phyloP scores from a whole-genome alignment of 2,888 invertebrate species.

The Tenthredo distinguenda region DNA sequence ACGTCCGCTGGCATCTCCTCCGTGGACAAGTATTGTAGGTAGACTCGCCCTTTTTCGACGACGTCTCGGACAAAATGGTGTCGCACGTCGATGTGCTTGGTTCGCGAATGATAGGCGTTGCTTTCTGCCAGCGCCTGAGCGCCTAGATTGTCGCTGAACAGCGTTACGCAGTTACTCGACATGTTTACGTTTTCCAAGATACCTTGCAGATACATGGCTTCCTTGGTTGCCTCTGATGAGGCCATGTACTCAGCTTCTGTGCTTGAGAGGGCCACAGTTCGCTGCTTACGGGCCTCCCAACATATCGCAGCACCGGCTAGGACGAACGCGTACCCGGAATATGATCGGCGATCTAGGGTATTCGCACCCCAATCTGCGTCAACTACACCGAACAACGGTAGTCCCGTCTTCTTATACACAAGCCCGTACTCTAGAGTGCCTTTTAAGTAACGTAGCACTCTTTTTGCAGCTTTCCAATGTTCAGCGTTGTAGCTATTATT shows the following conservation, averaged over 20 bases:
- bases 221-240: slow-evolving; percentile 31
- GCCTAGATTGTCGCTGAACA: slow-evolving; percentile 34
- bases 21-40: slow-evolving; percentile 33
- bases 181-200: not conserved
- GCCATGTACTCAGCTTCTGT: slow-evolving; percentile 23
- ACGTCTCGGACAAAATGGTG: slow-evolving; percentile 51
- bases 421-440: slow-evolving; percentile 55
- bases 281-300: slow-evolving; percentile 37
- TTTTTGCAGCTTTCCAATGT: slow-evolving; percentile 51
- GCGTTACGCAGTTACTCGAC: not conserved
- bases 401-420: slow-evolving; percentile 6
- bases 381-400: slow-evolving; percentile 34
- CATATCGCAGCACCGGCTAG: not conserved
- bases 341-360: slow-evolving; percentile 51
- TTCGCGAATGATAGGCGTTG: slow-evolving; percentile 17
- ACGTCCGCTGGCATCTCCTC: slow-evolving; percentile 48
- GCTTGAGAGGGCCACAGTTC: slow-evolving; percentile 40
- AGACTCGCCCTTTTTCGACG: not conserved
- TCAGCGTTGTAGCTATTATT: slow-evolving; percentile 21
- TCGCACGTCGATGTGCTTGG: slow-evolving; percentile 53
- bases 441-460: slow-evolving; percentile 58
- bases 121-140: slow-evolving; percentile 10
- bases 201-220: slow-evolving; percentile 19
- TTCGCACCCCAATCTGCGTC: slow-evolving; percentile 54
- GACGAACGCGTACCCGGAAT: slow-evolving; percentile 52